These are phyloP conservation scores for Hyalella azteca DNA, from an alignment of 2,888 invertebrate genomes.

Conservation along the genomic window DNA sequence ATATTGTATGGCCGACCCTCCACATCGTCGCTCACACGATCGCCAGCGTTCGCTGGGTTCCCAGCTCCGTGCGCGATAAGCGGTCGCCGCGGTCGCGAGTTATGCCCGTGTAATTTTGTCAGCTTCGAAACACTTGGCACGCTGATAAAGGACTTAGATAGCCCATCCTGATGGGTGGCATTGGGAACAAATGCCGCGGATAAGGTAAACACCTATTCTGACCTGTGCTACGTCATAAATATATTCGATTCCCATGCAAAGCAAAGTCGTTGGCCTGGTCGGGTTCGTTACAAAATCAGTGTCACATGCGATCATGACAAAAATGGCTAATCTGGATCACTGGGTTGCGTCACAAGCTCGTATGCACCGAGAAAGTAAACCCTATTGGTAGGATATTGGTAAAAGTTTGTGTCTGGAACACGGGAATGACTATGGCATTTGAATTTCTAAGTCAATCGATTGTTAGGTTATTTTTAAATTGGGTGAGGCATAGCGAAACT, in stretches of 20 bases:
- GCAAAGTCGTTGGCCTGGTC: too few relatives aligned
- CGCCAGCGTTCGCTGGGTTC: not conserved
- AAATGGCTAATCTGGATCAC: too few relatives aligned
- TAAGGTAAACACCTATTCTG: not conserved
- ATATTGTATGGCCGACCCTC: slow-evolving; percentile 24
- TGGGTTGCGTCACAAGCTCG: too few relatives aligned
- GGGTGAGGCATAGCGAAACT: too few relatives aligned
- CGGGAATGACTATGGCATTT: too few relatives aligned
- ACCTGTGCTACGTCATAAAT: not conserved
- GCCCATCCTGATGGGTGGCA: not conserved
- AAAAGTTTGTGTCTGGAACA: too few relatives aligned
- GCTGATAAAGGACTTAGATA: slow-evolving; percentile 11
- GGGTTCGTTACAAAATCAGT: too few relatives aligned
- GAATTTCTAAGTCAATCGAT: too few relatives aligned
- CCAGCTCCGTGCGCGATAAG: slow-evolving; percentile 2
- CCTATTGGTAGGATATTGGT: too few relatives aligned
- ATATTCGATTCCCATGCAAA: not conserved
- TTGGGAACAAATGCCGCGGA: not conserved
- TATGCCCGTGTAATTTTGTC: slow-evolving; percentile 33
- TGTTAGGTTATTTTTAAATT: too few relatives aligned
- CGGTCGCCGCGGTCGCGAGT: not conserved
- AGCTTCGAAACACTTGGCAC: slow-evolving; percentile 18
- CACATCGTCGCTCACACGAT: not conserved
- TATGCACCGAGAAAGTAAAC: too few relatives aligned
- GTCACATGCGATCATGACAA: too few relatives aligned